These are phyloP conservation scores for Lipophrys pholis DNA, from an alignment of 2,113 vertebrate genomes.

Conservation along the genomic window DNA sequence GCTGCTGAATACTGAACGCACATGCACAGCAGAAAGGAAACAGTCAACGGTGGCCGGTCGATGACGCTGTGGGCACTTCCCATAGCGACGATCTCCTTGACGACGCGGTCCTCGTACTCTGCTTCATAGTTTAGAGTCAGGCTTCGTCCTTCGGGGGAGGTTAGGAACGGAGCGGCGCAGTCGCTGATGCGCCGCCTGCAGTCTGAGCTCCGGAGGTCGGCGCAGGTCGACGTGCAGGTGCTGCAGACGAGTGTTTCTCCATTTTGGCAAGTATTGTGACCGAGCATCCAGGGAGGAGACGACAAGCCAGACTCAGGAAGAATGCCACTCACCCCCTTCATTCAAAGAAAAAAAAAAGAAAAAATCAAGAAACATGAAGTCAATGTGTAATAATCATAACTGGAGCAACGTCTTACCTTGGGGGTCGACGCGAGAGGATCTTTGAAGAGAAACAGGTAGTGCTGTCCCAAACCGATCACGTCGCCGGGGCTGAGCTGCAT, in stretches of 20 bases:
- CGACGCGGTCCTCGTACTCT: conserved; percentile 60
- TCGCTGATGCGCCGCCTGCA: not conserved
- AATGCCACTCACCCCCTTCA: conserved; percentile 42
- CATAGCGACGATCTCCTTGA: conserved; percentile 74
- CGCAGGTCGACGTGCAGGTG: conserved; percentile 44
- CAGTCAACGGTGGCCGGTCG: conserved; percentile 61
- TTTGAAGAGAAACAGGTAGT: conserved; percentile 85
- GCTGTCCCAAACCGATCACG: conserved; percentile 79
- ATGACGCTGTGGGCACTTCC: not conserved
- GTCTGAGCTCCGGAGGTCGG: not conserved
- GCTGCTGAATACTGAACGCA: conserved; percentile 79
- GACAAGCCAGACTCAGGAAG: conserved; percentile 12
- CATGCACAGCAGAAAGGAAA: conserved; percentile 78
- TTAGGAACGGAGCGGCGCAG: conserved; percentile 42
- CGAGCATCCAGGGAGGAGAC: conserved; percentile 33
- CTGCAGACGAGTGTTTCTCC: conserved; percentile 50
- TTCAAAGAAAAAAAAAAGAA: conserved; percentile 17
- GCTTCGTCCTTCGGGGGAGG: conserved; percentile 49
- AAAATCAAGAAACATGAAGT: conserved; percentile 5
- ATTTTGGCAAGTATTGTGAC: not conserved
- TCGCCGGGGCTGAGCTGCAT: conserved; percentile 79
- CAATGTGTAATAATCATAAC: not conserved
- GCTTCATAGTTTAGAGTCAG: conserved; percentile 67
- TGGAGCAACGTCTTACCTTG: conserved; percentile 40
- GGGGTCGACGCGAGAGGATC: conserved; percentile 65